Conservation (phyloP, 2,797 vertebrate genomes). For the Paedocypris micromegethes region DNA sequence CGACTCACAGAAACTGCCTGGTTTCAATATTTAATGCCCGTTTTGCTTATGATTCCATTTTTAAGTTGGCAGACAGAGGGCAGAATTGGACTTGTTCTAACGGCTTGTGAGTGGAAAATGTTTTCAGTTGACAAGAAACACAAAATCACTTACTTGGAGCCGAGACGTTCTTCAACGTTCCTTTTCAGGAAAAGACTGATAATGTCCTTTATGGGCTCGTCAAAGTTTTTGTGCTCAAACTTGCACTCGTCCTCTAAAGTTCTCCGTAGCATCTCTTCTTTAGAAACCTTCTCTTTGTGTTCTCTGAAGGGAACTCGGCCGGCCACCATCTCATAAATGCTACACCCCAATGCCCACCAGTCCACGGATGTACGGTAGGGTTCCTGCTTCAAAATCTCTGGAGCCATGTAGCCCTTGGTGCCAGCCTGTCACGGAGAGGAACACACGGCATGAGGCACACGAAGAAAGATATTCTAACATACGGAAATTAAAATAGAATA, state of each 20-base stretch:
- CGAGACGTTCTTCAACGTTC: constrained; percentile 71
- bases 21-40: constrained; percentile 13
- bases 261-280: constrained; percentile 79
- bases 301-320: constrained; percentile 83
- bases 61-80: constrained; percentile 19
- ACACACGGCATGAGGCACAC: not conserved
- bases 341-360: constrained; percentile 91
- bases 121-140: constrained; percentile 24
- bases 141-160: constrained; percentile 72
- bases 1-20: not conserved
- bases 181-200: constrained; percentile 79
- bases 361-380: constrained; percentile 80
- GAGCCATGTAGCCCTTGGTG: constrained; percentile 69
- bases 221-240: constrained; percentile 75
- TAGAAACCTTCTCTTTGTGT: constrained; percentile 80
- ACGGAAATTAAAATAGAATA: too few relatives aligned
- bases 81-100: constrained; percentile 23
- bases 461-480: too few relatives aligned
- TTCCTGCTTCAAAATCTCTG: constrained; percentile 70
- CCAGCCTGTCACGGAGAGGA: constrained; percentile 56
- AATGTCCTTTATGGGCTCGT: constrained; percentile 73
- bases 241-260: constrained; percentile 80
- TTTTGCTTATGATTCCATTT: constrained; percentile 5
- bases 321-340: constrained; percentile 87
- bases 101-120: constrained; percentile 22